Evolutionary conservation across 2,113 vertebrate genomes (phyloP).

Genomic region (Sitta europaea): DNA sequence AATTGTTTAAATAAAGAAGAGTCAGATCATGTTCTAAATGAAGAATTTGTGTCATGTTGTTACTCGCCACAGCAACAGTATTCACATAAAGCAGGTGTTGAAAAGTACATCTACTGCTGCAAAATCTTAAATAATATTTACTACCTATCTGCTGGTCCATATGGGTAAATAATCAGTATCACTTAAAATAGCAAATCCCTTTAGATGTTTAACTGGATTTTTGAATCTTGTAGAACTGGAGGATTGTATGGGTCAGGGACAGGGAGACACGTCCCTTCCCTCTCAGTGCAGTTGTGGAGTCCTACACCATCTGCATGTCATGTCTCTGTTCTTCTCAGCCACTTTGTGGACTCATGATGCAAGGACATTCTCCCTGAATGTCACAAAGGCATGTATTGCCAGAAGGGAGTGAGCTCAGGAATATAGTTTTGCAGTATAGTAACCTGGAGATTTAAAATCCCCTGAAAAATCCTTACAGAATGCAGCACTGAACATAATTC

Average conservation of each 20-base stretch:
- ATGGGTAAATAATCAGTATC: not conserved
- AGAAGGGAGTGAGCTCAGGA: not conserved
- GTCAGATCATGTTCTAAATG: no score
- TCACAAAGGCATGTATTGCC: not conserved
- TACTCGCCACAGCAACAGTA: no score
- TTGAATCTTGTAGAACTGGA: not conserved
- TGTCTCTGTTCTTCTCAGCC: not conserved
- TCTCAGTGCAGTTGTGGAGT: not conserved
- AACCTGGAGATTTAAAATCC: not conserved
- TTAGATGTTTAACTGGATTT: not conserved
- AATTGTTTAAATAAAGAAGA: no score
- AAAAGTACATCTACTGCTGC: not conserved
- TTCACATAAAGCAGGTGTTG: not conserved
- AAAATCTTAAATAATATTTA: not conserved
- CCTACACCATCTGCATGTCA: rapidly evolving
- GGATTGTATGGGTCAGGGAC: rapidly evolving
- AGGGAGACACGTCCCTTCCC: not conserved
- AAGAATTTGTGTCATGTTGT: no score
- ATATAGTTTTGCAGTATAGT: not conserved
- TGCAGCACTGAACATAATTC: not conserved
- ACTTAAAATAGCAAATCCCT: not conserved
- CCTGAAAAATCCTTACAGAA: not conserved
- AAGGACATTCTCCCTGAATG: not conserved
- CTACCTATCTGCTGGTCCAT: not conserved
- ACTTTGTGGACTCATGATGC: not conserved